Evolutionary conservation across 2,113 vertebrate genomes (phyloP), one percentile per base, ranked within the genome.

Genomic region (Alouatta palliata): DNA sequence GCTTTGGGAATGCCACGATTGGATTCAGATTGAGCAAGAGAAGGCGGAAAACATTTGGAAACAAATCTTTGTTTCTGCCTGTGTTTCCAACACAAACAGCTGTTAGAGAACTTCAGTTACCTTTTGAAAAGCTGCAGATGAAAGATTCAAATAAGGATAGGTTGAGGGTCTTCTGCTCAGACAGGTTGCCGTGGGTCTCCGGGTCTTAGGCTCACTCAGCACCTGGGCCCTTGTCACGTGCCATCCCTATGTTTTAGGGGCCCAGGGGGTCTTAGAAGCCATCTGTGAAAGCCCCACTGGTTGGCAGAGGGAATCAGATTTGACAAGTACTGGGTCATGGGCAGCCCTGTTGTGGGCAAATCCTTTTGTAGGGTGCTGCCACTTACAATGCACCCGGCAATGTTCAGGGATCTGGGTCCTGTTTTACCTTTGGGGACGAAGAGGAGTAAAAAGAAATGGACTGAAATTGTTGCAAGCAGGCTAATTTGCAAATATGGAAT

Each of bases 361-460:
- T 8, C 71, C 21, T 17, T 25, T 1, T n/a, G 11, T 20, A 32
- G 49, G 52, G 17, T 3, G 47, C 9, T 3, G 1, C 9, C 2
- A 2, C 37, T 19, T 1, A 2, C 3, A 0, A 12, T 8, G n/a
- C 1, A 2, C 2, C 32, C 2, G 0, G 1, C 10, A 0, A 9
- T 10, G 35, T 37, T 17, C 45, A 13, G 11, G 17, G 66, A 1
- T 14, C 3, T 0, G 2, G 5, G 12, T 3, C 37, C 8, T 0
- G 58, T 9, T 8, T 43, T 17, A 3, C 25, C 14, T 70, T 8
- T 30, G 3, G 32, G 20, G 43, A 47, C 14, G 1, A 19, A 32
- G 61, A 20, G 14, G 58, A 54, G 56, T 19, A 12, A 68, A 71
- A 35, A 25, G n/a, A 32, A 43, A 52, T 30, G 19, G 73, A 30